These are phyloP conservation scores for Prionace glauca DNA, from an alignment of 2,797 vertebrate species.

Conservation along the genomic window DNA sequence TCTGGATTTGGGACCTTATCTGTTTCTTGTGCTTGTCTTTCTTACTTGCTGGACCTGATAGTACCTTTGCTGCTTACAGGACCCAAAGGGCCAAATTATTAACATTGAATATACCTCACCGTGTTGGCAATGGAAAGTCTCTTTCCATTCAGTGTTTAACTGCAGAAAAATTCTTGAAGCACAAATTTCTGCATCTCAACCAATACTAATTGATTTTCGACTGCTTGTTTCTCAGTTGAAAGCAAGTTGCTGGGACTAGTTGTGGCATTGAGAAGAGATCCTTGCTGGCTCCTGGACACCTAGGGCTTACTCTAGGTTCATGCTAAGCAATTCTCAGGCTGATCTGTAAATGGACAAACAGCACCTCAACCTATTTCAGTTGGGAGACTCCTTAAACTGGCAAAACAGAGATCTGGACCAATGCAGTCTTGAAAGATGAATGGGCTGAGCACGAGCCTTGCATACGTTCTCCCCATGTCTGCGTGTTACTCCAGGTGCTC, in stretches of 20 bases:
- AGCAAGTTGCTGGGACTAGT: neutral
- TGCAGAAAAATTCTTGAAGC: neutral
- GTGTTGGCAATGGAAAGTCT: neutral
- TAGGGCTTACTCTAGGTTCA: neutral
- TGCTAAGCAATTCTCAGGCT: neutral
- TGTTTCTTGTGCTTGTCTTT: neutral
- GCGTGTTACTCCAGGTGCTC: too few relatives aligned
- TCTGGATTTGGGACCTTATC: neutral
- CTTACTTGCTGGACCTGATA: neutral
- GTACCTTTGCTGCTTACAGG: neutral
- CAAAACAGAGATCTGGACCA: neutral
- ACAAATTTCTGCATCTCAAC: neutral
- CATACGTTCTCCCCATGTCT: too few relatives aligned
- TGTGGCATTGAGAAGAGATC: neutral
- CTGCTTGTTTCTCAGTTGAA: neutral
- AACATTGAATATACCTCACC: neutral
- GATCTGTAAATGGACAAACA: neutral
- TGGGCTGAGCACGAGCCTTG: neutral
- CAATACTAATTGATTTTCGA: neutral
- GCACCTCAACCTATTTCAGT: neutral
- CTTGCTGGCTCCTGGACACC: neutral
- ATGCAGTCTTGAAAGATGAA: neutral
- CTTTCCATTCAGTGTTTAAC: neutral
- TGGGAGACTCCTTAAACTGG: neutral
- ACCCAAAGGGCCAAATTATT: neutral